These are phyloP conservation scores for Protodeltote pygarga DNA, from an alignment of 2,888 invertebrate genomes.

Conservation along the genomic window DNA sequence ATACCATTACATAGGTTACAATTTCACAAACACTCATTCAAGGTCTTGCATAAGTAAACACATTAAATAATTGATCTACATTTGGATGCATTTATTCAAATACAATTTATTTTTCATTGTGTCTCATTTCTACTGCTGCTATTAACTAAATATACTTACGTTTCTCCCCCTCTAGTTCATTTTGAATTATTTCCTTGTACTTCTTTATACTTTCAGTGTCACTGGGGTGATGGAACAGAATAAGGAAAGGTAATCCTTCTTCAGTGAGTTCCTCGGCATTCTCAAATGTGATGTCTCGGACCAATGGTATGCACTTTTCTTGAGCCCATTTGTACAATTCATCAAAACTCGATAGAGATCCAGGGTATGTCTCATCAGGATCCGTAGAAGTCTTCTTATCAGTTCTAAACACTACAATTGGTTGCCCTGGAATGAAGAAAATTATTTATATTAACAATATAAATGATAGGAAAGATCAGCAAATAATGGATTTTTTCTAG, in stretches of 20 bases:
- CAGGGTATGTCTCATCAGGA: conserved; percentile 94
- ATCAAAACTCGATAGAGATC: conserved; percentile 91
- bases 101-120: no score
- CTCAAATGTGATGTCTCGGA: conserved; percentile 99
- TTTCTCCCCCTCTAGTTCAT: conserved; percentile 94
- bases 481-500: no score
- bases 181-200: conserved; percentile 93
- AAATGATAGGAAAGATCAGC: no score
- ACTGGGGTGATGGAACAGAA: conserved; percentile 96
- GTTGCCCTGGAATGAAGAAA: conserved; percentile 85
- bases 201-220: conserved; percentile 93
- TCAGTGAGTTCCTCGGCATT: conserved; percentile 99
- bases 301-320: conserved; percentile 97
- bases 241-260: conserved; percentile 99
- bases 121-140: no score
- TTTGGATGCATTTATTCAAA: no score
- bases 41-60: no score
- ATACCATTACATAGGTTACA: no score
- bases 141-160: conserved; percentile 94
- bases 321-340: conserved; percentile 96
- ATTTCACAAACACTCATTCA: no score
- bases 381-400: conserved; percentile 93
- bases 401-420: conserved; percentile 94
- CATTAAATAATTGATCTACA: no score
- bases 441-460: no score